Evolutionary conservation across 2,888 invertebrate genomes (phyloP), one percentile per base, ranked within the genome.

Genomic region (Yponomeuta cagnagella): DNA sequence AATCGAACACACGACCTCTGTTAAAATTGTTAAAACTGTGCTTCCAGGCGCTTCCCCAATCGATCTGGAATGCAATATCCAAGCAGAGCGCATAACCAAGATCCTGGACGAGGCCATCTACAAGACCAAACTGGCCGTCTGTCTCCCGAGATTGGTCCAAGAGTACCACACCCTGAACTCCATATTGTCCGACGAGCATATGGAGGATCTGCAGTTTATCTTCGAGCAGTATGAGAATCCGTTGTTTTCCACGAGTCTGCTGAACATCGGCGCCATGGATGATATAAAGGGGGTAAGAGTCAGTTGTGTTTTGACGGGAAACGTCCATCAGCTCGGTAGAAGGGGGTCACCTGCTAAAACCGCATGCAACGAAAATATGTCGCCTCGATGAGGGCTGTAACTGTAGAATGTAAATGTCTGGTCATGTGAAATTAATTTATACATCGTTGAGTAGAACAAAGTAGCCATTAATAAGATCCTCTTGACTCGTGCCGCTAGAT

Each of bases 61-160:
- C 73, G 93, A 93, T 74, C 76, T 93, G 74, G 90, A 93, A 76
- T 89, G 89, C 72, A 82, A 86, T 73, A 93, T 94, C 70, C 93
- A 93, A 81, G 86, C 90, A 2, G 93, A 93, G 72, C 85, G 94
- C 48, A 90, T 94, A 68, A 87, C 92, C 0, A 90, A 90, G 75
- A 91, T 94, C 70, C 75, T 94, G 9, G 87, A 93, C 71, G 92
- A 90, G 71, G 83, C 90, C 0, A 82, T 93, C 4, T 85, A 87
- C 71, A 93, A 93, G 76, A 85, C 90, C 15, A 88, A 89, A 74
- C 79, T 93, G n/a, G 84, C 89, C 0, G 74, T 90, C 6, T 88
- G 87, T 72, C 79, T 92, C 2, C 86, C 89, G 0, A 75, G 79
- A 15, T 77, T 90, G 65, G 89, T 91, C 10, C 82, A 87, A 63